These are phyloP conservation scores for Drosophila persimilis DNA, from an alignment of 1,140 invertebrate genomes.

Conservation along the genomic window DNA sequence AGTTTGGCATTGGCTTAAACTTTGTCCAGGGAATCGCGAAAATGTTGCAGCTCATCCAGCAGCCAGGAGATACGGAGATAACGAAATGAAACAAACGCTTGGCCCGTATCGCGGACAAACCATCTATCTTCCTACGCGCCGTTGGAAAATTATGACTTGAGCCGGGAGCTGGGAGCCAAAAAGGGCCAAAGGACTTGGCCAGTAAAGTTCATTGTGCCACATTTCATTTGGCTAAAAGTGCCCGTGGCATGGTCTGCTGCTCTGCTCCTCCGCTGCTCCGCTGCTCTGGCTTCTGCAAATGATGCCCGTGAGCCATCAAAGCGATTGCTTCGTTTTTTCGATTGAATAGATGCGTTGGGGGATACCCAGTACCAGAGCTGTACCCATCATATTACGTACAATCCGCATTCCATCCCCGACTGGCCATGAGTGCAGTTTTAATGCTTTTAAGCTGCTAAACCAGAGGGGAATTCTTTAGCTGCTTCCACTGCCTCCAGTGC, in stretches of 20 bases:
- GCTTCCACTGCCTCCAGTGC: neutral
- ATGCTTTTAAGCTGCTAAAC: conserved; percentile 47
- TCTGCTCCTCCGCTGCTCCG: no score
- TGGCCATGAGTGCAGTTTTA: conserved; percentile 28
- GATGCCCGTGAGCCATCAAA: conserved; percentile 63
- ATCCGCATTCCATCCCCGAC: neutral
- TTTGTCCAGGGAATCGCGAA: conserved; percentile 27
- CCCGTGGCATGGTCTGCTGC: conserved; percentile 6
- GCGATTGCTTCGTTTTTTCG: conserved; percentile 57
- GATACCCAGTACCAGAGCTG: conserved; percentile 6
- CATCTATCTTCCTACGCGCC: conserved; percentile 29
- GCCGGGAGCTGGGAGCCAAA: conserved; percentile 36
- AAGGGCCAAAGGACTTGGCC: conserved; percentile 41
- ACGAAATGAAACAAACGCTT: conserved; percentile 8
- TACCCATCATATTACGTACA: neutral
- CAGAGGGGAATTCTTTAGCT: conserved; percentile 44
- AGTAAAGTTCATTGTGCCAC: conserved; percentile 67
- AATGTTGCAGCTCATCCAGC: conserved; percentile 38
- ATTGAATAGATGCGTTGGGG: conserved; percentile 31
- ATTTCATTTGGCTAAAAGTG: conserved; percentile 78
- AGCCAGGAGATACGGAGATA: conserved; percentile 9
- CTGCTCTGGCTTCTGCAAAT: conserved; percentile 19
- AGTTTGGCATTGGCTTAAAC: conserved; percentile 23
- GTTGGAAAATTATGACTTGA: conserved; percentile 27
- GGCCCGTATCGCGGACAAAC: conserved; percentile 8